Conservation (phyloP, 2,797 vertebrate species). For the Hippoglossus hippoglossus region DNA sequence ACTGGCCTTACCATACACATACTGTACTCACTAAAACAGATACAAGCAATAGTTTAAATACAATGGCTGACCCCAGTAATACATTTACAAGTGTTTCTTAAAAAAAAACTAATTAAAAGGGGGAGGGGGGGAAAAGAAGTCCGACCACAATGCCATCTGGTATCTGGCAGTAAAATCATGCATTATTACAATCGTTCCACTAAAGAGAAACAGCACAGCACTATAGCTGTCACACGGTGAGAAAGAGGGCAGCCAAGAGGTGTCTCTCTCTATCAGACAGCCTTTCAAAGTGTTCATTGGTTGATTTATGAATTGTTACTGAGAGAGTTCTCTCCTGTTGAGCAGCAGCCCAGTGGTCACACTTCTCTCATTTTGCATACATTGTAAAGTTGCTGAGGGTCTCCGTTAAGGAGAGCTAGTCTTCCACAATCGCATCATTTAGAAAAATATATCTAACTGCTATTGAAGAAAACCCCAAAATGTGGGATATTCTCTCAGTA, state of each 20-base stretch:
- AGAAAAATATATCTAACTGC: constrained; percentile 83
- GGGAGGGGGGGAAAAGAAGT: constrained; percentile 62
- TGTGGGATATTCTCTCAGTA: constrained; percentile 65
- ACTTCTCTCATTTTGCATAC: constrained; percentile 77
- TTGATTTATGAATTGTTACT: constrained; percentile 59
- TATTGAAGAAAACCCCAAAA: constrained; percentile 76
- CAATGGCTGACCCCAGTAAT: constrained; percentile 87
- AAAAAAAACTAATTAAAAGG: constrained; percentile 75
- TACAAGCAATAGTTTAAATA: constrained; percentile 92
- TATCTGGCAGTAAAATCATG: constrained; percentile 85
- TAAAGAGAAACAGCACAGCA: constrained; percentile 77
- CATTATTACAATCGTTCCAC: constrained; percentile 82
- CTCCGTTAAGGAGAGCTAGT: constrained; percentile 64
- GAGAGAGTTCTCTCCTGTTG: constrained; percentile 63
- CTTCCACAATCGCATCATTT: constrained; percentile 68
- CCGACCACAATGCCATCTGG: constrained; percentile 78
- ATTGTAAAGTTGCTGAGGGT: constrained; percentile 72
- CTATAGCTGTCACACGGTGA: constrained; percentile 76
- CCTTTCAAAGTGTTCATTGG: constrained; percentile 67
- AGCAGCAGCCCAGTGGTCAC: constrained; percentile 69
- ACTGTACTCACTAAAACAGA: constrained; percentile 88
- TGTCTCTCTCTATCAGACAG: constrained; percentile 61
- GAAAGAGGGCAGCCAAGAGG: constrained; percentile 69
- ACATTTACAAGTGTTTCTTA: constrained; percentile 87
- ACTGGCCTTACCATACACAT: constrained; percentile 83